Conservation (phyloP, 2,888 invertebrate genomes). For the Amphiduros pacificus region DNA sequence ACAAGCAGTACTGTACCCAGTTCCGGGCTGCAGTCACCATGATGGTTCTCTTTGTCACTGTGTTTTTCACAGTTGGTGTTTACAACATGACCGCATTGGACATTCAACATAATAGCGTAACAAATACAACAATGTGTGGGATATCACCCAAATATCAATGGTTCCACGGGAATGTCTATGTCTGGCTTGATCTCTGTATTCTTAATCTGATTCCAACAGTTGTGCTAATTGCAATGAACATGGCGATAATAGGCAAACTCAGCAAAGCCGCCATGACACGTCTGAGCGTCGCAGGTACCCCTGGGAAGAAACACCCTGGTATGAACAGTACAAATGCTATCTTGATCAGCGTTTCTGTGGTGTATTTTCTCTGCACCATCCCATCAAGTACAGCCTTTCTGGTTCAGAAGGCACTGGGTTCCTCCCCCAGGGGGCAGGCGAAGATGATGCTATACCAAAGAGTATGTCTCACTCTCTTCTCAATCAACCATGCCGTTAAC, state of each 20-base stretch:
- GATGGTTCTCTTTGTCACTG: background rate
- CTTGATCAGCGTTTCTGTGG: background rate
- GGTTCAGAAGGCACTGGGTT: no score
- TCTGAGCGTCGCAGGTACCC: background rate
- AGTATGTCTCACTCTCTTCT: background rate
- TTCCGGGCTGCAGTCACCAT: background rate
- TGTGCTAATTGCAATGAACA: background rate
- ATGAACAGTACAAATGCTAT: background rate
- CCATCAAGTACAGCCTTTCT: background rate
- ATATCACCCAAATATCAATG: background rate
- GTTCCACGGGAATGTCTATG: background rate
- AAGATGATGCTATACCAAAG: background rate
- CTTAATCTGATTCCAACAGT: background rate
- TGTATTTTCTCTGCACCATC: background rate
- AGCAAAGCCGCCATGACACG: background rate
- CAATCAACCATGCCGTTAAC: background rate
- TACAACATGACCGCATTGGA: background rate
- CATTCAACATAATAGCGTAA: background rate
- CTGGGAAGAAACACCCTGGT: background rate
- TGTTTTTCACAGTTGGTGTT: background rate
- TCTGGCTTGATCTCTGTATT: background rate
- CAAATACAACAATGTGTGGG: no score
- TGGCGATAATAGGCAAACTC: background rate
- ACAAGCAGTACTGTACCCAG: background rate
- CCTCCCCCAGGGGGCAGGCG: background rate